These are phyloP conservation scores for Euura lappo DNA, from an alignment of 1,140 invertebrate genomes.

Conservation along the genomic window DNA sequence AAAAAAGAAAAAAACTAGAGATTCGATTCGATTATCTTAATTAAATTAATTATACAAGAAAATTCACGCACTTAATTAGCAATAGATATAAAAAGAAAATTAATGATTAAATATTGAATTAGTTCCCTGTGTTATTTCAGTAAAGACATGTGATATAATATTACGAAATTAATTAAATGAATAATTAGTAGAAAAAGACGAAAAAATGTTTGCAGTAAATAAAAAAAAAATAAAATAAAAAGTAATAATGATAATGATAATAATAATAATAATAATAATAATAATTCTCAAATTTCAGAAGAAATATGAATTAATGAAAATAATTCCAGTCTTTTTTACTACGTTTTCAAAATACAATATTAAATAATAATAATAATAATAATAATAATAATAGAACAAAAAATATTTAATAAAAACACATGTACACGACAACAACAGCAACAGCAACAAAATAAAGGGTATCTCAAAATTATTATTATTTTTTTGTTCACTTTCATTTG, in stretches of 20 bases:
- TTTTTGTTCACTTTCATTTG: not conserved
- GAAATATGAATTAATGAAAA: not conserved
- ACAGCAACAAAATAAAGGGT: not conserved
- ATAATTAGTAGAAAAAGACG: not conserved
- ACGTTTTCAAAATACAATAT: no score
- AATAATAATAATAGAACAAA: no score
- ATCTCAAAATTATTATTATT: not conserved
- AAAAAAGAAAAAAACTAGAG: not conserved
- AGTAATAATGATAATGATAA: not conserved
- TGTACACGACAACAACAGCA: no score
- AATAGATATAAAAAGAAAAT: not conserved
- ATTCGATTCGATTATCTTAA: not conserved
- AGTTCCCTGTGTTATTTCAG: slow-evolving; percentile 4
- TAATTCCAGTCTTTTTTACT: not conserved
- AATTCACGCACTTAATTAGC: not conserved
- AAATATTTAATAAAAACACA: no score
- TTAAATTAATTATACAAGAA: not conserved
- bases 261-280: not conserved
- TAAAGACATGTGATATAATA: not conserved
- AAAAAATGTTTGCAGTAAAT: no score
- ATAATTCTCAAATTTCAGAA: not conserved
- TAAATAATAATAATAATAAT: no score
- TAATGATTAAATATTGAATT: not conserved
- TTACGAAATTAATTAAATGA: not conserved
- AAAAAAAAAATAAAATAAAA: not conserved